Evolutionary conservation across 2,888 invertebrate species (phyloP).

Genomic region (Coenonympha glycerion): DNA sequence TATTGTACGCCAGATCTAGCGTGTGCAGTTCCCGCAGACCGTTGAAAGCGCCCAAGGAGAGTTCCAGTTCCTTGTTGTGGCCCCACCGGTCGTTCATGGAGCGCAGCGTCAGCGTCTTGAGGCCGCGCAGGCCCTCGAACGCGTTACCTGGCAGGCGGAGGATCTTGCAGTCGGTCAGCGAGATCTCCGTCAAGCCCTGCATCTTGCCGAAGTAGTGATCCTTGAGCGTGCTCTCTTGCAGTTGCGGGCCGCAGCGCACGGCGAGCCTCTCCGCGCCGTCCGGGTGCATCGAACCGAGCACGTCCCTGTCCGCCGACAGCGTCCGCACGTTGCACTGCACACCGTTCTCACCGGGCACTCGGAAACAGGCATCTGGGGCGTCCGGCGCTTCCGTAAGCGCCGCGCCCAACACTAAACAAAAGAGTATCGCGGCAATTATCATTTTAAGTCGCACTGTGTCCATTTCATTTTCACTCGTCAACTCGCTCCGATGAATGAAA

Average conservation of each 20-base stretch:
- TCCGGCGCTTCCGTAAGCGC: slow-evolving; percentile 70
- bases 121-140: slow-evolving; percentile 86
- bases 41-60: slow-evolving; percentile 81
- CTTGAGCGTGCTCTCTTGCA: slow-evolving; percentile 82
- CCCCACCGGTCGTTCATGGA: slow-evolving; percentile 88
- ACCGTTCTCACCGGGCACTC: slow-evolving; percentile 59
- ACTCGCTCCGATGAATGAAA: slow-evolving; percentile 55
- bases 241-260: slow-evolving; percentile 80
- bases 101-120: slow-evolving; percentile 85
- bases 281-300: slow-evolving; percentile 76
- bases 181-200: slow-evolving; percentile 85
- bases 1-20: slow-evolving; percentile 86
- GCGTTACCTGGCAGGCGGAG: slow-evolving; percentile 84
- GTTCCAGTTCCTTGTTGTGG: slow-evolving; percentile 81
- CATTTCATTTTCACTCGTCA: slow-evolving; percentile 71
- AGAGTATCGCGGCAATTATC: slow-evolving; percentile 71
- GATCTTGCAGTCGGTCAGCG: slow-evolving; percentile 86
- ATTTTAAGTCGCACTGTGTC: slow-evolving; percentile 71
- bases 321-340: slow-evolving; percentile 81
- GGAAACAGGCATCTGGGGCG: slow-evolving; percentile 65
- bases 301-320: slow-evolving; percentile 81
- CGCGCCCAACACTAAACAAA: slow-evolving; percentile 75
- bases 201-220: slow-evolving; percentile 83
- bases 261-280: slow-evolving; percentile 85
- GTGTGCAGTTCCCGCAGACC: slow-evolving; percentile 86